A percentile compares a stretch with the other conserved stretches of the same genome.
Evolutionary conservation across 2,888 invertebrate genomes (phyloP).

Genomic region (Ectemnius continuus): DNA sequence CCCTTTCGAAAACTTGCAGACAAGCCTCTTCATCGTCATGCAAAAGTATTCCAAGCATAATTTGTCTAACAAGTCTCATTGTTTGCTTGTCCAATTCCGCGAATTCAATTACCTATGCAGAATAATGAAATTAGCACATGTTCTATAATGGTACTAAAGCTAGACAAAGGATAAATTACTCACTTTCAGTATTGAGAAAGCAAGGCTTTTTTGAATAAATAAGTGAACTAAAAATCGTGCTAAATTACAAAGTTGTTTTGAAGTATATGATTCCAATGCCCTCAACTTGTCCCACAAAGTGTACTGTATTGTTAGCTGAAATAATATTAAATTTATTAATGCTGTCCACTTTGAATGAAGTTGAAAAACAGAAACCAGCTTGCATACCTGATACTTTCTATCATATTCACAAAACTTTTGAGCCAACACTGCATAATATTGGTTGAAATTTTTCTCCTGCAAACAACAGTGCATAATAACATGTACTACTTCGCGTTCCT

Average conservation of each 20-base stretch:
- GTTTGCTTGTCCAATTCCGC: conserved; percentile 89
- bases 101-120: conserved; percentile 87
- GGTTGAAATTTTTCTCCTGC: conserved; percentile 90
- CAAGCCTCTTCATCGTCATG: conserved; percentile 82
- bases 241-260: conserved; percentile 85
- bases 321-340: neutral
- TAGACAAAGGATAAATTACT: conserved; percentile 4
- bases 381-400: conserved; percentile 87
- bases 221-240: conserved; percentile 89
- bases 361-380: too few relatives aligned
- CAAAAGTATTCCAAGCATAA: conserved; percentile 87
- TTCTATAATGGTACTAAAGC: neutral
- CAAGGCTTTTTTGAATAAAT: conserved; percentile 87
- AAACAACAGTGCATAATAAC: conserved; percentile 91
- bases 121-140: conserved; percentile 59
- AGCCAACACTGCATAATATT: conserved; percentile 90
- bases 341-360: too few relatives aligned
- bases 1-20: conserved; percentile 84
- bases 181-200: conserved; percentile 92
- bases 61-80: conserved; percentile 88
- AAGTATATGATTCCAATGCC: conserved; percentile 83
- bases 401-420: conserved; percentile 91
- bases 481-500: conserved; percentile 91
- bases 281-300: conserved; percentile 95
- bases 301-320: conserved; percentile 91